Conservation (phyloP, 2,113 vertebrate species). For the Aegypius monachus region DNA sequence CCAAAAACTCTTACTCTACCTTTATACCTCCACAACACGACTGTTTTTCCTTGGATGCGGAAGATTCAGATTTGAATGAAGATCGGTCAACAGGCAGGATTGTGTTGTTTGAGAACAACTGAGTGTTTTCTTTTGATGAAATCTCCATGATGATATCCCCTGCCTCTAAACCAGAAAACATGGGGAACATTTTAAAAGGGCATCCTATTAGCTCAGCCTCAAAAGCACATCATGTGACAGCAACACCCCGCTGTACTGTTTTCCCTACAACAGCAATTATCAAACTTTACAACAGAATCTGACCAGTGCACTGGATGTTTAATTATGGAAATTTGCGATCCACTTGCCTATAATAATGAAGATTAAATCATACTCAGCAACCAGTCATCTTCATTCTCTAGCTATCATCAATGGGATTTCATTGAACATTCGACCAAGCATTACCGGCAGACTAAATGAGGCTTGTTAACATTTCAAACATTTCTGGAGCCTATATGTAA, state of each 20-base stretch:
- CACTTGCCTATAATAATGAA: slow-evolving; percentile 29
- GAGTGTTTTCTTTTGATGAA: slow-evolving; percentile 69
- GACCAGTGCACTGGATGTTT: background rate
- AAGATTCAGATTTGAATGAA: slow-evolving; percentile 62
- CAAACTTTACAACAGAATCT: background rate
- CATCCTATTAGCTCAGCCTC: slow-evolving; percentile 36
- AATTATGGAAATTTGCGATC: slow-evolving; percentile 53
- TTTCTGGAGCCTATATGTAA: background rate
- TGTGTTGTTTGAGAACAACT: slow-evolving; percentile 62
- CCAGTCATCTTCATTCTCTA: background rate
- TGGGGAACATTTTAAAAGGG: slow-evolving; percentile 31
- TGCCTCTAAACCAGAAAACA: slow-evolving; percentile 39
- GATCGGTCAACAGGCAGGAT: slow-evolving; percentile 3
- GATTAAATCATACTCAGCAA: slow-evolving; percentile 28
- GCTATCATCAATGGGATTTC: background rate
- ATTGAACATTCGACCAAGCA: background rate
- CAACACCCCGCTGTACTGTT: slow-evolving; percentile 32
- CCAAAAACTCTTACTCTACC: slow-evolving; percentile 57
- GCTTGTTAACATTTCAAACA: background rate
- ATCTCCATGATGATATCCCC: slow-evolving; percentile 67
- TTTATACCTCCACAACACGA: slow-evolving; percentile 67
- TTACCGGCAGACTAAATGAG: background rate
- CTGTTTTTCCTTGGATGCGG: slow-evolving; percentile 42
- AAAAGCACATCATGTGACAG: slow-evolving; percentile 25
- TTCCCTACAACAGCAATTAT: slow-evolving; percentile 36